Evolutionary conservation across 2,888 invertebrate species (phyloP), one percentile per base, ranked within the genome.

Genomic region (Subacronicta megacephala): DNA sequence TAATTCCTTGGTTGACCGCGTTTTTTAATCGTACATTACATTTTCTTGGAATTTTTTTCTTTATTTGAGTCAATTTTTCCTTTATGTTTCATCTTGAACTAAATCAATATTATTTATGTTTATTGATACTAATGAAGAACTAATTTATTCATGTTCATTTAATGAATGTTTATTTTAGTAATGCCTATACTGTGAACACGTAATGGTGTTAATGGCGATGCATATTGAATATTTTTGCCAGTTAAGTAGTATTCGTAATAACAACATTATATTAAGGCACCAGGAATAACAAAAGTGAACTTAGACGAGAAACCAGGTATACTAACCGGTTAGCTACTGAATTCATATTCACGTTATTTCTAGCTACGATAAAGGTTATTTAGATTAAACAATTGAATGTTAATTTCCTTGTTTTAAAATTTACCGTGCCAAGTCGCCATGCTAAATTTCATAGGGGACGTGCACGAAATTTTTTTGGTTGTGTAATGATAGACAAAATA

Each of bases 361-460:
- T 72, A 75, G 62, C 63, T 42, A 66, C 69, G 55, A 50, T 78
- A 56, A 72, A 75, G 63, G 64, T 72, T 79, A n/a, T 74, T 73
- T 66, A 71, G 73, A 80, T 76, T 68, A 77, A 53, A 51, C 64
- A 31, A 78, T 76, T 83, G 83, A 86, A 88, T 87, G 72, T 71
- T 78, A 85, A 89, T 84, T 65, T 51, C 9, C 42, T 45, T 16
- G 47, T 20, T 58, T 72, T 61, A 60, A 76, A 73, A 59, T 71
- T 51, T 55, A 62, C 56, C 65, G 51, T 62, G 68, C 53, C 47
- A 58, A 57, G 70, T 76, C 65, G 62, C 69, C 62, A 70, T 65
- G 67, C 61, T 47, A 72, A 76, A 72, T 78, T 77, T 79, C 50
- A 63, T 66, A 71, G 55, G 43, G 47, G 57, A 81, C 84, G 79